Base-by-base conservation (phyloP, 2,888 invertebrate genomes). In the Lydus trimaculatus region DNA sequence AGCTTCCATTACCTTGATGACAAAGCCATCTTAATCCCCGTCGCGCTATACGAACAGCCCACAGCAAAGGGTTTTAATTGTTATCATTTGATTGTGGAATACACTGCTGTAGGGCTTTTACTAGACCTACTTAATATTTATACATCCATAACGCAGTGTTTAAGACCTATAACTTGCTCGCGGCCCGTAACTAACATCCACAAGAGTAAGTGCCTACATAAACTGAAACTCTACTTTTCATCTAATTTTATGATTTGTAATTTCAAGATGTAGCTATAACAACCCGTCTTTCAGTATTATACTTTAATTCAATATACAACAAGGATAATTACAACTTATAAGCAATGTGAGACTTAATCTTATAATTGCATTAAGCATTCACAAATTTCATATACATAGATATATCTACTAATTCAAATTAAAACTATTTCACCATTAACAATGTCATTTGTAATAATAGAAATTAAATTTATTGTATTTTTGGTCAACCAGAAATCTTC, bases 1-100 rank as follows among this genome's bases (percentile, higher is more conserved):
- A 77, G 81, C 83, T 82, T 83, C 83, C 84, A 84, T 84, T 84
- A 84, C 83, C 83, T 84, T 84, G 83, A 84, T 84, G 84, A 84
- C 83, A 84, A 84, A 84, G 83, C 82, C 79, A 78, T 82, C 81
- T 83, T 84, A 84, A 84, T 84, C 82, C 81, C 78, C 78, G 79
- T 74, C 75, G 76, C 78, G 79, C 75, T 78, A 70, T 73, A 78
- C 77, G 76, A 77, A 78, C 72, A 74, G 79, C 80, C 79, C 74
- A 76, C 72, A 77, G 81, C 76, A 74, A 75, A 78, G 74, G 76
- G 80, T 76, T 76, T 80, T 84, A 84, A 84, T 84, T 84, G 84
- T 84, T 83, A 81, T 82, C 83, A 82, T 84, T 84, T 82, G 81
- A 70, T 70, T 70, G 70, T 70, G 67, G 67, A 64, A 36, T 52